Evolutionary conservation across 1,140 invertebrate genomes (phyloP).

Genomic region (Nephotettix cincticeps): DNA sequence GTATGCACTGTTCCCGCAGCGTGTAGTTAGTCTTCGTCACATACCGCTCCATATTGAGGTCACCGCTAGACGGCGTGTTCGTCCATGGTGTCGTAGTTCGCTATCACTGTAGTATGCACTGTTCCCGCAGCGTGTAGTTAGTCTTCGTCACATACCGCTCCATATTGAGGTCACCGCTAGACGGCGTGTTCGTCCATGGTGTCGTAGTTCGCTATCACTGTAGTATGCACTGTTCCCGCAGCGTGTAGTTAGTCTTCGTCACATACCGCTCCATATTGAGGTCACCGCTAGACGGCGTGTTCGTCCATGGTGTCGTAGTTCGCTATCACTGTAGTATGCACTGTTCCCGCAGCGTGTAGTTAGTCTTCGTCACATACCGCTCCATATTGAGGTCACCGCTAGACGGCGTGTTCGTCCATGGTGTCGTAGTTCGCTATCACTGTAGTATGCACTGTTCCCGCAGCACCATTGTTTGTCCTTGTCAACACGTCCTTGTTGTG

Average conservation of each 20-base stretch:
- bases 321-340: not conserved
- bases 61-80: conserved; percentile 7
- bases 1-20: not conserved
- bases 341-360: not conserved
- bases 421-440: conserved; percentile 7
- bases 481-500: not conserved
- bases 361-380: too few species aligned
- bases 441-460: conserved; percentile 8
- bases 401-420: conserved; percentile 12
- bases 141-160: too few species aligned
- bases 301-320: conserved; percentile 11
- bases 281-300: conserved; percentile 3
- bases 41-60: not conserved
- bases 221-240: not conserved
- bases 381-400: not conserved
- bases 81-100: conserved; percentile 10
- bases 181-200: conserved; percentile 5
- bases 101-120: conserved; percentile 1
- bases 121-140: too few species aligned
- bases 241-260: too few species aligned
- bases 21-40: too few species aligned
- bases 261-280: not conserved
- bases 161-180: not conserved
- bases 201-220: conserved; percentile 6
- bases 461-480: not conserved